phyloP scores from a whole-genome alignment of 2,888 invertebrate genomes.

The Dasysyrphus tricinctus region DNA sequence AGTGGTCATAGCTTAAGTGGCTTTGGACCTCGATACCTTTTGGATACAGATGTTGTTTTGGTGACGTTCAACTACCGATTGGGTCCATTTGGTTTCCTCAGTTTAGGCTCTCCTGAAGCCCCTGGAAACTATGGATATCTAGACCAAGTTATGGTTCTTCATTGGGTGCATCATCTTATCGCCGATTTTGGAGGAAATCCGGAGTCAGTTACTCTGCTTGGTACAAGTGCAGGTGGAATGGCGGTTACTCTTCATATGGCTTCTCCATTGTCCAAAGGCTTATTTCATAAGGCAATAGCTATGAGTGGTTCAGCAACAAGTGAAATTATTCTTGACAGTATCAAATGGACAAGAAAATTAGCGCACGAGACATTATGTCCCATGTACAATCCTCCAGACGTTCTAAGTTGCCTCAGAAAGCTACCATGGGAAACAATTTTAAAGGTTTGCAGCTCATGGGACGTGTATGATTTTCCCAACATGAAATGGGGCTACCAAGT shows the following conservation, averaged over 20 bases:
- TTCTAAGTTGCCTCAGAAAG: slow-evolving; percentile 85
- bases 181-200: slow-evolving; percentile 87
- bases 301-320: slow-evolving; percentile 85
- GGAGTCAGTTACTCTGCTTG: slow-evolving; percentile 86
- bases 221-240: slow-evolving; percentile 85
- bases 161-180: slow-evolving; percentile 87
- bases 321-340: slow-evolving; percentile 84
- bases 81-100: slow-evolving; percentile 84
- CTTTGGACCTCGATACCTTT: slow-evolving; percentile 79
- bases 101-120: slow-evolving; percentile 86
- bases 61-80: slow-evolving; percentile 81
- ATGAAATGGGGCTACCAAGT: slow-evolving; percentile 84
- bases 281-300: not conserved
- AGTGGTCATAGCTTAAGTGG: slow-evolving; percentile 78
- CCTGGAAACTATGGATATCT: slow-evolving; percentile 88
- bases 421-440: slow-evolving; percentile 78
- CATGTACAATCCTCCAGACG: slow-evolving; percentile 84
- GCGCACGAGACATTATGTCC: slow-evolving; percentile 86
- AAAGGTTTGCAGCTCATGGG: slow-evolving; percentile 77
- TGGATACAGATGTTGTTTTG: slow-evolving; percentile 80
- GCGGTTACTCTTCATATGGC: slow-evolving; percentile 80
- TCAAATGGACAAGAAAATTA: slow-evolving; percentile 85
- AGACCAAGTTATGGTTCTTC: slow-evolving; percentile 87
- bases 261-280: not conserved
- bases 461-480: slow-evolving; percentile 77